phyloP scores from a whole-genome alignment of 1,140 invertebrate species.

The Latrodectus geometricus region DNA sequence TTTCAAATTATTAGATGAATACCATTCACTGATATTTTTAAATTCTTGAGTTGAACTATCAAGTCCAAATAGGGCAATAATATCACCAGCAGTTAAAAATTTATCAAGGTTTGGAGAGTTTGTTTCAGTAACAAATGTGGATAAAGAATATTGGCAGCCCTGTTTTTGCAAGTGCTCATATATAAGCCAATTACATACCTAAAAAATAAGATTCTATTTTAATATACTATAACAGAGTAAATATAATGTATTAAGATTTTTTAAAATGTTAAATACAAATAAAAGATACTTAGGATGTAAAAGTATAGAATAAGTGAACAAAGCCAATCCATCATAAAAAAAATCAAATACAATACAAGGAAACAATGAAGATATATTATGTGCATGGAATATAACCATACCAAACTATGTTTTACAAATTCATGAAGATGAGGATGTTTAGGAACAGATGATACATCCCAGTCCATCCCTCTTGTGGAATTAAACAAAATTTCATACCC shows the following conservation, averaged over 20 bases:
- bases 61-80: slow-evolving; percentile 38
- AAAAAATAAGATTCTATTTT: not conserved
- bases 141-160: slow-evolving; percentile 37
- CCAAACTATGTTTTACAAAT: too few relatives aligned
- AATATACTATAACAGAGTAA: not conserved
- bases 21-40: slow-evolving; percentile 20
- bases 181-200: slow-evolving; percentile 53
- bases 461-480: too few relatives aligned
- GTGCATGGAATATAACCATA: too few relatives aligned
- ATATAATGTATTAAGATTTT: not conserved
- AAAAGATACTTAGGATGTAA: too few relatives aligned
- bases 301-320: not conserved
- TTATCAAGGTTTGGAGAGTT: slow-evolving; percentile 35
- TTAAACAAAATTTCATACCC: too few relatives aligned
- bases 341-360: too few relatives aligned
- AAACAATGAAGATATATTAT: too few relatives aligned
- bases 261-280: not conserved
- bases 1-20: slow-evolving; percentile 1
- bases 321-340: not conserved
- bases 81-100: slow-evolving; percentile 35
- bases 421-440: too few relatives aligned
- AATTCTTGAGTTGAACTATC: slow-evolving; percentile 14
- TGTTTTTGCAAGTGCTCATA: slow-evolving; percentile 44
- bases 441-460: too few relatives aligned
- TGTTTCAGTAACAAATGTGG: slow-evolving; percentile 44